Evolutionary conservation across 2,797 vertebrate species (phyloP), one percentile per base, ranked within the genome.

Genomic region (Ciconia nigra): DNA sequence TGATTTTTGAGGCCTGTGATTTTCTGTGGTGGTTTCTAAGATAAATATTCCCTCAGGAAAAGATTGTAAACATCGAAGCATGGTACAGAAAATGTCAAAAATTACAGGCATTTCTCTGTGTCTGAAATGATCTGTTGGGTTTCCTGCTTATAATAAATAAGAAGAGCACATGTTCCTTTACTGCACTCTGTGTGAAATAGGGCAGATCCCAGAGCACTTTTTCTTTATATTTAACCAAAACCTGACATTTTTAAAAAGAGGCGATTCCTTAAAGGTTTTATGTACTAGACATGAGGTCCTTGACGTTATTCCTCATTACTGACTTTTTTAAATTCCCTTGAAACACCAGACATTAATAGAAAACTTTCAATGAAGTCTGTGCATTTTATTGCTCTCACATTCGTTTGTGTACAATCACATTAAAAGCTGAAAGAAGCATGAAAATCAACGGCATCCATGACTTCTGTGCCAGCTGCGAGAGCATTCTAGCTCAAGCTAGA

Each of bases 31-130:
- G 16, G 39, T 92, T 96, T 84, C 61, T 89, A 90, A 82, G 63
- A 92, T 63, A 85, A 87, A 84, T 59, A 86, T 33, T 71, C 59
- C 77, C 51, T 74, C 24, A 46, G 52, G 79, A 83, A 70, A 79
- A 86, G 54, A 51, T 52, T 8, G 10, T 77, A 94, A 96, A 91
- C 67, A 85, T 52, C 0, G 7, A 93, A 96, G 62, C 20, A 63
- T 7, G 47, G 55, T 49, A 84, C n/a, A 69, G 81, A 94, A 97
- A 89, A 93, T 90, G 46, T 74, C 77, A 93, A 87, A 93, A 92
- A 5, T 49, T 79, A 39, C 31, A 71, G 44, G 21, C 35, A 93
- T 92, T 89, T 77, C n/a, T 76, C 55, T 80, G 7, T 25, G 37
- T 65, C 67, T 92, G 59, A 83, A 90, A 83, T 37, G 11, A 87